phyloP scores from a whole-genome alignment of 1,140 invertebrate genomes.

The Drosophila setifemur region DNA sequence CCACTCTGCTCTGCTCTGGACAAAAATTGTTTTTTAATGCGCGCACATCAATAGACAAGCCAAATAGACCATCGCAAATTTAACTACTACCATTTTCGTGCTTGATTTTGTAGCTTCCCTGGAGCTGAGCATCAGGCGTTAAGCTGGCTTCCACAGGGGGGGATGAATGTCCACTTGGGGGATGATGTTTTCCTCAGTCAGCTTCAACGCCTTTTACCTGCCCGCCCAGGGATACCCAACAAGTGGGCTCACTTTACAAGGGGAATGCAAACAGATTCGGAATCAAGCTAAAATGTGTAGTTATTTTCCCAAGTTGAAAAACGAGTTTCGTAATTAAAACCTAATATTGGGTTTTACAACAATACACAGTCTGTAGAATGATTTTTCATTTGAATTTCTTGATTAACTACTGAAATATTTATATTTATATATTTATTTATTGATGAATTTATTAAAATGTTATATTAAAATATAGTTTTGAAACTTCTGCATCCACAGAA shows the following conservation, averaged over 20 bases:
- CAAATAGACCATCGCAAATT: constrained; percentile 75
- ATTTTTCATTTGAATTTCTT: too few species aligned
- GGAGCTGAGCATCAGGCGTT: constrained; percentile 29
- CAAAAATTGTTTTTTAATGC: constrained; percentile 80
- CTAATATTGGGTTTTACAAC: too few species aligned
- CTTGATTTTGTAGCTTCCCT: constrained; percentile 47
- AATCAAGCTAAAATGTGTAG: not conserved
- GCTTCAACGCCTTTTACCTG: constrained; percentile 23
- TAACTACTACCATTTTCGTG: constrained; percentile 67
- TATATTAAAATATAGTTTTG: too few species aligned
- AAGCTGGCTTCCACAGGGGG: not conserved
- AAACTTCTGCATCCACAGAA: too few species aligned
- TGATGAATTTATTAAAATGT: too few species aligned
- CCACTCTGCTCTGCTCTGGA: constrained; percentile 52
- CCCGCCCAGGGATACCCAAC: constrained; percentile 8
- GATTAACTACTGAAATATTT: too few species aligned
- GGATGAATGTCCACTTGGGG: constrained; percentile 13
- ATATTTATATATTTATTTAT: too few species aligned
- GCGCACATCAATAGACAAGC: constrained; percentile 76
- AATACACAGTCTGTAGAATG: too few species aligned
- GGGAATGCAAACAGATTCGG: not conserved
- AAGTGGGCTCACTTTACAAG: constrained; percentile 8
- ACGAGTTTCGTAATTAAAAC: too few species aligned
- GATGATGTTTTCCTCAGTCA: constrained; percentile 11
- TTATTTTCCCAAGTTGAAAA: too few species aligned